Percentiles rank a stretch among this genome's conserved stretches.
Conservation (phyloP, 2,888 invertebrate genomes). For the Leptarthrus brevirostris region DNA sequence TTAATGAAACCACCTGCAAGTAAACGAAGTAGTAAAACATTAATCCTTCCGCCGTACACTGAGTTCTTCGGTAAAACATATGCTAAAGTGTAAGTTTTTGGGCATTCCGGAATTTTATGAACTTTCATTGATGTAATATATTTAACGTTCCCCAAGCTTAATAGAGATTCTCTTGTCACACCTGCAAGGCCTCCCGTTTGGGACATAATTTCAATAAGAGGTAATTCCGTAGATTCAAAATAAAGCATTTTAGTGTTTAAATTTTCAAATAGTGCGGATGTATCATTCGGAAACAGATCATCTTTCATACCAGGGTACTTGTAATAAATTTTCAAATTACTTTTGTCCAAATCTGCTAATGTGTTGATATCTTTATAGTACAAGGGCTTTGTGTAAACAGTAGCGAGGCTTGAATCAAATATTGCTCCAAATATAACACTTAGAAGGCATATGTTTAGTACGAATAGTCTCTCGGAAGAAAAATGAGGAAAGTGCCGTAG, state of each 20-base stretch:
- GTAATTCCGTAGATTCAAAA: constrained; percentile 57
- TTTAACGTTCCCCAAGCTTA: constrained; percentile 60
- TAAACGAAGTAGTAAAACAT: constrained; percentile 60
- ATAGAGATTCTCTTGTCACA: constrained; percentile 61
- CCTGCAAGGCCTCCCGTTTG: constrained; percentile 60
- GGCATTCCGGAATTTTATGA: constrained; percentile 65
- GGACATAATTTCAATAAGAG: constrained; percentile 55
- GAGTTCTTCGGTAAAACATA: constrained; percentile 63
- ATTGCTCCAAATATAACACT: constrained; percentile 66
- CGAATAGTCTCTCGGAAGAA: constrained; percentile 64
- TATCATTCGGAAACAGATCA: constrained; percentile 63
- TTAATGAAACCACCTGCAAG: constrained; percentile 62
- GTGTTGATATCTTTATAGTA: constrained; percentile 66
- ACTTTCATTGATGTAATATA: constrained; percentile 61
- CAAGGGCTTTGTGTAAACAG: constrained; percentile 64
- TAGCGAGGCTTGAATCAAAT: constrained; percentile 67
- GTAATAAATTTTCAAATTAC: constrained; percentile 62
- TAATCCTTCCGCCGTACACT: constrained; percentile 60
- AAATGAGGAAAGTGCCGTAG: constrained; percentile 63
- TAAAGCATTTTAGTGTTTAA: constrained; percentile 61
- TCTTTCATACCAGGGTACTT: constrained; percentile 65
- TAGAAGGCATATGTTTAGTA: constrained; percentile 63
- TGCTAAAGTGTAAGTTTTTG: constrained; percentile 64
- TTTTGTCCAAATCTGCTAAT: constrained; percentile 62
- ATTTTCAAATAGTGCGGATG: constrained; percentile 60